Base-by-base conservation (phyloP, 2,113 vertebrate species). In the Orthonyx spaldingii region DNA sequence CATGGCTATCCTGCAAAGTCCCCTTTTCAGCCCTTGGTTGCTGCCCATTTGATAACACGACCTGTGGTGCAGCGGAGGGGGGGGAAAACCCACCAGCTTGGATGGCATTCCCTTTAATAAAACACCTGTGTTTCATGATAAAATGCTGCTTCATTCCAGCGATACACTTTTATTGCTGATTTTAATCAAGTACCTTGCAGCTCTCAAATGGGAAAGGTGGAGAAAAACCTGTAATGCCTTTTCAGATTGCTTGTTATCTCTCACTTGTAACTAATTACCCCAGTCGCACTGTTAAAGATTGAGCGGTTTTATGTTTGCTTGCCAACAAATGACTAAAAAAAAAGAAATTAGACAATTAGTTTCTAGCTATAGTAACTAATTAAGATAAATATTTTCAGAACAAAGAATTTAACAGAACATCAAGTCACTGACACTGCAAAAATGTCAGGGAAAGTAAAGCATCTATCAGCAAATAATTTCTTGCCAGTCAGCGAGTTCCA, bases 241-340 rank as follows among this genome's bases (percentile, higher is more conserved):
- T 93, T 92, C 88, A 94, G 94, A 97, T 91, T 92, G 93, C 90
- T 88, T 94, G 84, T 94, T 96, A 91, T 89, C 79, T 93, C 89
- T 95, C 93, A 94, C 89, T 95, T 88, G 92, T 86, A 96, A 91
- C 96, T 96, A 96, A 97, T 97, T 96, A 95, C 59, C 64, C 42
- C 55, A 87, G 86, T 71, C 49, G 49, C 89, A 84, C 59, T 47
- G 53, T 63, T 78, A 49, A 52, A 87, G 60, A 66, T 74, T 64
- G 66, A 90, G 68, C 0, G 1, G 70, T 94, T 95, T 95, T 75
- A 94, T 78, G 72, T 77, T 94, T 11, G 16, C 64, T 90, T 0
- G 0, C 82, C 77, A 95, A 87, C 47, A 87, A 93, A 92, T 2
- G 14, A 64, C 80, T 66, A 64, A 84, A 80, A 91, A 86, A 78